Evolutionary conservation across 2,113 vertebrate species (phyloP), one percentile per base, ranked within the genome.

Genomic region (Chaetura pelagica): DNA sequence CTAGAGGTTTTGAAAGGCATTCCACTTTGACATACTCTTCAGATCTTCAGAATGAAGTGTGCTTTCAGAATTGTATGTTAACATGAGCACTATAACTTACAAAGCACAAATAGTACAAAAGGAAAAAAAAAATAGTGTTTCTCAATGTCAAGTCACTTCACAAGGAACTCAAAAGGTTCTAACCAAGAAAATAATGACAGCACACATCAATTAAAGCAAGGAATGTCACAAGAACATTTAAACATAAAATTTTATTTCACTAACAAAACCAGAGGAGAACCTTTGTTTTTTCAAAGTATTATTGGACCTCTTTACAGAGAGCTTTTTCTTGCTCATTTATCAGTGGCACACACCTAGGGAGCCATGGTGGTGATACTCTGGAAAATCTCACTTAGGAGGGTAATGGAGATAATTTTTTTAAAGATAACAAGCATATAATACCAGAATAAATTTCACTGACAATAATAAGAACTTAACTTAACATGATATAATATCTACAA

Each of bases 351-450:
- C 29, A 81, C 80, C 54, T 85, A 84, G 20, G 62, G 58, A 95
- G 86, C 80, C 48, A 23, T 52, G 77, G 81, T 20, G 71, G 57
- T 76, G 90, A 73, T 15, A 83, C 75, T 72, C 69, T 73, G 34
- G 61, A 79, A 97, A 92, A 67, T 67, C 63, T 94, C 44, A 81
- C 72, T 71, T 57, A 87, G 18, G 26, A 91, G 89, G n/a, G 23
- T 92, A 79, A 94, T 4, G 30, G 34, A 89, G 49, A 66, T 58
- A 62, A 76, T 20, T 76, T 32, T 57, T 92, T 73, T 30, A 18
- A 89, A 90, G 84, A 83, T 68, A 96, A 97, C 92, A 95, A 97
- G 80, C 93, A 95, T 38, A 40, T 86, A 81, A 90, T 80, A 96
- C 46, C 68, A 93, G 54, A 94, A 89, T 67, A 93, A 96, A 89